These are phyloP conservation scores for Macrosiphum euphorbiae DNA, from an alignment of 2,888 invertebrate genomes.

Conservation along the genomic window DNA sequence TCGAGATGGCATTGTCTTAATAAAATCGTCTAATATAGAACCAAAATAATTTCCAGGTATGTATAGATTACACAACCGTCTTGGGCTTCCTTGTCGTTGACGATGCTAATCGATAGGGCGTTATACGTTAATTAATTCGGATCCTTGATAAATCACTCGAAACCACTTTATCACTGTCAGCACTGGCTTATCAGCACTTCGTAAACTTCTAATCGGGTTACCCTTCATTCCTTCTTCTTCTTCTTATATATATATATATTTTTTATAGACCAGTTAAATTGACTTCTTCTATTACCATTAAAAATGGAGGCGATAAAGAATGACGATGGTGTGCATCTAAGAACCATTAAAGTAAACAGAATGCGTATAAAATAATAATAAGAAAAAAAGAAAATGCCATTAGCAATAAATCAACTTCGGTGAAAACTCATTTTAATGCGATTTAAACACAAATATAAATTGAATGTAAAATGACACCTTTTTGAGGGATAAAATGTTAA, in stretches of 20 bases:
- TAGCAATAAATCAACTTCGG: slow-evolving; percentile 62
- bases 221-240: slow-evolving; percentile 20
- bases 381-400: slow-evolving; percentile 43
- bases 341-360: slow-evolving; percentile 62
- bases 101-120: slow-evolving; percentile 58
- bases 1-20: not conserved
- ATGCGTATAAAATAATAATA: slow-evolving; percentile 55
- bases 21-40: slow-evolving; percentile 8
- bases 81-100: not conserved
- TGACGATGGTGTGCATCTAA: slow-evolving; percentile 53
- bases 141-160: slow-evolving; percentile 63
- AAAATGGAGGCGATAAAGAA: slow-evolving; percentile 61
- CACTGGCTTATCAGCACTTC: slow-evolving; percentile 58
- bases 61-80: slow-evolving; percentile 25
- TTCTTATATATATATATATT: not conserved
- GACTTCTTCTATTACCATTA: slow-evolving; percentile 63
- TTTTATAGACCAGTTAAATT: slow-evolving; percentile 60
- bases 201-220: slow-evolving; percentile 63
- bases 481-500: slow-evolving; percentile 43
- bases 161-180: slow-evolving; percentile 64
- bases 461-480: slow-evolving; percentile 54
- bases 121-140: slow-evolving; percentile 62
- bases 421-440: slow-evolving; percentile 55
- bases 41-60: slow-evolving; percentile 26
- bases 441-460: slow-evolving; percentile 56